Percentiles rank a stretch among this genome's conserved stretches.
Conservation (phyloP, 2,797 vertebrate genomes). For the Spea hammondii region DNA sequence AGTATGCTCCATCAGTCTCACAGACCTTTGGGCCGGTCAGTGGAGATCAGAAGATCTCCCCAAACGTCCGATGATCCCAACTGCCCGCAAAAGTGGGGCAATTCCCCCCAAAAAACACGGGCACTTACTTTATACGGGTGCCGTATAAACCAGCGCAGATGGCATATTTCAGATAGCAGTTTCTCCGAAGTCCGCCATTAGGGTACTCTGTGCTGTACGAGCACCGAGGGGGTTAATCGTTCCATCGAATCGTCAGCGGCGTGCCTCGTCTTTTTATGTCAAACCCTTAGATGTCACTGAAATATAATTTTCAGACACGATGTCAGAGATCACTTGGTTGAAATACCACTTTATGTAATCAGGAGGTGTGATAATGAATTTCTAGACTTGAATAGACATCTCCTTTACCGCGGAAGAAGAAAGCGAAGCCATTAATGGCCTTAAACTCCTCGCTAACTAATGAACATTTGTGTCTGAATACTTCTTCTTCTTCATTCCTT, state of each 20-base stretch:
- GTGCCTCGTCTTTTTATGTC: constrained; percentile 31
- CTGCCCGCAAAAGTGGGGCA: no score
- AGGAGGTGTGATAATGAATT: constrained; percentile 48
- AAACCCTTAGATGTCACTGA: constrained; percentile 34
- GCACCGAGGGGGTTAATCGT: constrained; percentile 4
- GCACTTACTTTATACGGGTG: no score
- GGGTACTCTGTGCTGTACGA: no score
- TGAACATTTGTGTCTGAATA: constrained; percentile 18
- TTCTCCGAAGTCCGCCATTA: not conserved
- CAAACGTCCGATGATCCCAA: no score
- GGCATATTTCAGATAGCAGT: no score
- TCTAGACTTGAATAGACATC: constrained; percentile 45
- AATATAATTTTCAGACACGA: constrained; percentile 40
- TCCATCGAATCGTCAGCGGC: constrained; percentile 6
- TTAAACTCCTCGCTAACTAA: constrained; percentile 15
- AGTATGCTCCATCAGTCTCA: no score
- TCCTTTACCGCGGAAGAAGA: constrained; percentile 36
- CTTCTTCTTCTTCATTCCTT: constrained; percentile 44
- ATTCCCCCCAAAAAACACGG: no score
- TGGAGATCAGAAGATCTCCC: no score
- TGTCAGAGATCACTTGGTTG: constrained; percentile 25
- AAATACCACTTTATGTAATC: constrained; percentile 50
- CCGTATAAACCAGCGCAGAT: no score
- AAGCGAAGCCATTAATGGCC: constrained; percentile 44
- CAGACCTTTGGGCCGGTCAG: no score